Evolutionary conservation across 2,888 invertebrate species (phyloP).

Genomic region (Rosalia funebris): DNA sequence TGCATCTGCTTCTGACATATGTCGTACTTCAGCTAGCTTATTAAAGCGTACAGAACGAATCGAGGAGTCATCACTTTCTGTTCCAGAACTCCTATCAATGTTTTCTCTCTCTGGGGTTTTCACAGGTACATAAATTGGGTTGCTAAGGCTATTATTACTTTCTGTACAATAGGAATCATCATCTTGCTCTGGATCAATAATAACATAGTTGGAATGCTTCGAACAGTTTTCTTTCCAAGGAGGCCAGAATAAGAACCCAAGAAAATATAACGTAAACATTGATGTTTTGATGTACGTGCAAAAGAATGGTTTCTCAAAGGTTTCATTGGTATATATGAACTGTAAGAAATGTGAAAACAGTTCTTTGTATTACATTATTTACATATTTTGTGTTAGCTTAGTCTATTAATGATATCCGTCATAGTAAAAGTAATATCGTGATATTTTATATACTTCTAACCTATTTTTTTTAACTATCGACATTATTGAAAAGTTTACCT

Average conservation of each 20-base stretch:
- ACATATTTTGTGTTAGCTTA: no score
- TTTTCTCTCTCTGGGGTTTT: slow-evolving; percentile 72
- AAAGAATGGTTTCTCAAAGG: slow-evolving; percentile 94
- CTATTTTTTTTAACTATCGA: no score
- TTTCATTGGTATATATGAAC: slow-evolving; percentile 86
- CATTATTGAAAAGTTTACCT: no score
- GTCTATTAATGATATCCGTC: no score
- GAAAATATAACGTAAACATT: slow-evolving; percentile 90
- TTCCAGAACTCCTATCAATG: slow-evolving; percentile 72
- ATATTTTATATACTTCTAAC: no score
- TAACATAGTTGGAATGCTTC: slow-evolving; percentile 73
- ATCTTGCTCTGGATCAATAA: slow-evolving; percentile 79
- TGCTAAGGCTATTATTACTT: slow-evolving; percentile 71
- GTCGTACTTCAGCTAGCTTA: slow-evolving; percentile 88
- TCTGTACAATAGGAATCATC: slow-evolving; percentile 83
- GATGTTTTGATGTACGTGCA: slow-evolving; percentile 95
- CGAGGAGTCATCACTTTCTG: slow-evolving; percentile 81
- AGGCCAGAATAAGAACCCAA: slow-evolving; percentile 88
- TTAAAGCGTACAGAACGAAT: slow-evolving; percentile 81
- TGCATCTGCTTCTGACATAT: slow-evolving; percentile 90
- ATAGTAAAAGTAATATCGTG: no score
- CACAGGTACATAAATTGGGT: slow-evolving; percentile 91
- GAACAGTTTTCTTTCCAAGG: slow-evolving; percentile 88
- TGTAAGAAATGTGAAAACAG: no score
- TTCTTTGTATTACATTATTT: no score